Percentiles rank a stretch among this genome's conserved stretches.
Conservation (phyloP, 2,888 invertebrate genomes). For the Melipona bicolor region DNA sequence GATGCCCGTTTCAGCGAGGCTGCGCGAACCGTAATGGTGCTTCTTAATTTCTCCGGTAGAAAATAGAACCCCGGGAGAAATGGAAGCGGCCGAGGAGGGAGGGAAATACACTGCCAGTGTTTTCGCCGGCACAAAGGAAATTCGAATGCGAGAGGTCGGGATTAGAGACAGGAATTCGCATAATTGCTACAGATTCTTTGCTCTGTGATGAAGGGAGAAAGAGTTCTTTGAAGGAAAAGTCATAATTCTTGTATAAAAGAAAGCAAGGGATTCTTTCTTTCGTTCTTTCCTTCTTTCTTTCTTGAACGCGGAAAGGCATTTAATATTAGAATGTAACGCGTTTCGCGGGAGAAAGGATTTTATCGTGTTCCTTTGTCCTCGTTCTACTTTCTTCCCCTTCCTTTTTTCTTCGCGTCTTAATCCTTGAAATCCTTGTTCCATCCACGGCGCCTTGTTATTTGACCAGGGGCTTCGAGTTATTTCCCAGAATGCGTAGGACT, state of each 20-base stretch:
- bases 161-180: constrained; percentile 40
- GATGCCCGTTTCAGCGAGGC: constrained; percentile 52
- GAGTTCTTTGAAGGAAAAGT: constrained; percentile 43
- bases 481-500: background rate
- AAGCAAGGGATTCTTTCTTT: constrained; percentile 19
- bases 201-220: constrained; percentile 15
- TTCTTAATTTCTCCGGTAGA: constrained; percentile 72
- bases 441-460: background rate
- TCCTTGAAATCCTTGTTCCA: background rate
- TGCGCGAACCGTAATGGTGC: constrained; percentile 66
- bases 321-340: constrained; percentile 51
- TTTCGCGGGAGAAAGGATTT: constrained; percentile 29
- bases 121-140: constrained; percentile 27
- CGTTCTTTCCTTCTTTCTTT: constrained; percentile 7
- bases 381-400: too few relatives aligned
- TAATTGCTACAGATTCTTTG: constrained; percentile 48
- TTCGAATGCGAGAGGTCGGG: constrained; percentile 22
- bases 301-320: constrained; percentile 21
- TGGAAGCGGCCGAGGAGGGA: constrained; percentile 56
- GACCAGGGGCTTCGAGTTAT: background rate
- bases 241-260: constrained; percentile 43
- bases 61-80: constrained; percentile 42
- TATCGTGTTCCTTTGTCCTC: constrained; percentile 36
- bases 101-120: constrained; percentile 42
- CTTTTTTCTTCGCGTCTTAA: constrained; percentile 17